Percentiles rank a stretch among this genome's conserved stretches.
These are phyloP conservation scores for Ichneumoninae sp. DNA, from an alignment of 2,888 invertebrate genomes.

Conservation along the genomic window DNA sequence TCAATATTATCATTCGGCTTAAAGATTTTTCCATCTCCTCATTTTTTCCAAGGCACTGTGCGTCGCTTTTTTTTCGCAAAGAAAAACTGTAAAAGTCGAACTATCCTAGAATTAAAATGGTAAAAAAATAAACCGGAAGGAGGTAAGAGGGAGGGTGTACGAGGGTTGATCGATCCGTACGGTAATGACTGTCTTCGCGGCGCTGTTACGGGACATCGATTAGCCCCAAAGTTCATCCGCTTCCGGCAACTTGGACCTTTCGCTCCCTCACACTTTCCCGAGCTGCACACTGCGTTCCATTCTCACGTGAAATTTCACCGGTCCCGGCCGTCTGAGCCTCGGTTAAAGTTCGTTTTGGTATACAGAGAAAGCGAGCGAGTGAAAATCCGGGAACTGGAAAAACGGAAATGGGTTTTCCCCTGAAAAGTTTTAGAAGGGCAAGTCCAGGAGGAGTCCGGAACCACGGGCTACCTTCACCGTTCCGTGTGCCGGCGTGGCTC, in stretches of 20 bases:
- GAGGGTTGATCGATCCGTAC: background rate
- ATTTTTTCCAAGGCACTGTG: background rate
- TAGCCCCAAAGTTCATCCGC: background rate
- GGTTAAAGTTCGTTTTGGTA: slow-evolving; percentile 65
- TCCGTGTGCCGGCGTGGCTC: slow-evolving; percentile 27
- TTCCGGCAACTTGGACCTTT: slow-evolving; percentile 5
- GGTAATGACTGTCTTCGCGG: background rate
- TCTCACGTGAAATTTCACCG: slow-evolving; percentile 8
- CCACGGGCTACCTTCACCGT: slow-evolving; percentile 19
- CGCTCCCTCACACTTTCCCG: background rate
- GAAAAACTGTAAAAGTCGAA: background rate
- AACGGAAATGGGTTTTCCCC: slow-evolving; percentile 64
- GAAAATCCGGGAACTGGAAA: slow-evolving; percentile 56
- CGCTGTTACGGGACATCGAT: background rate
- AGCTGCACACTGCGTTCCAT: background rate
- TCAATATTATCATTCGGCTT: slow-evolving; percentile 5
- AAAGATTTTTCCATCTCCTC: background rate
- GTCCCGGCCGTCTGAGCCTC: slow-evolving; percentile 30
- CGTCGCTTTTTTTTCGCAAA: background rate
- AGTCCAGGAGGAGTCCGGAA: slow-evolving; percentile 40
- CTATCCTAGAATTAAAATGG: background rate
- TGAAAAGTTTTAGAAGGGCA: slow-evolving; percentile 57
- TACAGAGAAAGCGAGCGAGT: slow-evolving; percentile 40
- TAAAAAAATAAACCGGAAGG: no score
- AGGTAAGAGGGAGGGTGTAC: background rate